Base-by-base conservation (phyloP, 2,888 invertebrate species). In the Tenthredo livida region DNA sequence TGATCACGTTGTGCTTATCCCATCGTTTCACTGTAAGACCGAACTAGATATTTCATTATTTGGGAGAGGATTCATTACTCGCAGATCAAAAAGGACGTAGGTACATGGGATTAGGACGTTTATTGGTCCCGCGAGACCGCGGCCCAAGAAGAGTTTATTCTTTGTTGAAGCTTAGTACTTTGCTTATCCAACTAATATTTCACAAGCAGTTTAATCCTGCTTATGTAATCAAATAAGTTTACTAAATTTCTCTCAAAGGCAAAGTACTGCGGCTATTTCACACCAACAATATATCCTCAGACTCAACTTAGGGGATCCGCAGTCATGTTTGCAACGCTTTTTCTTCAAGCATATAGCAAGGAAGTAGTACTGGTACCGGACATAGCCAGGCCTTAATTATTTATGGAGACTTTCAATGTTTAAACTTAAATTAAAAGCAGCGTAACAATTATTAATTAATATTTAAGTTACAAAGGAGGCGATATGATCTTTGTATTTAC, bases 111-210 rank as follows among this genome's bases (percentile, higher is more conserved):
- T 83, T 67, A 83, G 54, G 83, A 83, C 83, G 67, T 37, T 83
- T 70, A 83, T 83, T 83, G 65, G 65, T 65, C 67, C 70, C 83
- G 15, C 83, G n/a, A 40, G 80, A 83, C 83, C 33, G 29, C 67
- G 50, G 43, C 37, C 65, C 33, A 43, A 47, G 67, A 29, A 67
- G 43, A 83, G 21, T 21, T 21, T 61, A 61, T 61, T 6, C 12
- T 61, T 61, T 3, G 61, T 61, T 25, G 61, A n/a, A 54, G n/a
- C 54, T 54, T 54, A 7, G 54, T 54, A 54, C 54, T 54, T 54
- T 54, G 6, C n/a, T 54, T 7, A 54, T n/a, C 54, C 9, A 25
- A 61, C 25, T 10, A 61, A 61, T 61, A 61, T 9, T 21, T 25
- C 29, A 61, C 2, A 61, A 21, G 61, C 61, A 25, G 1, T 25